Conservation (phyloP, 2,888 invertebrate species). For the Pristionchus exspectatus region DNA sequence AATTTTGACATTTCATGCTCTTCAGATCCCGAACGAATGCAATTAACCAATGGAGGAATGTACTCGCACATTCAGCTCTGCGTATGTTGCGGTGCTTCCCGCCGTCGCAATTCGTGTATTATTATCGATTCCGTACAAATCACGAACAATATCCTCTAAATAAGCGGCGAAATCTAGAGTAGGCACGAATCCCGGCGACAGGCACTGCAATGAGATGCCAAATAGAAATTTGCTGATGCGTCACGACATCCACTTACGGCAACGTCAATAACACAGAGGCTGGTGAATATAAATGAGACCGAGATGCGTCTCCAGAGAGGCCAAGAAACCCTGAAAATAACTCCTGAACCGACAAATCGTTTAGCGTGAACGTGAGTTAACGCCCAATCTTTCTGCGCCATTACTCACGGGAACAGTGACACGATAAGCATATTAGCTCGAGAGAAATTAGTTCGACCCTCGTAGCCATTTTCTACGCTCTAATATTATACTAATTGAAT, state of each 20-base stretch:
- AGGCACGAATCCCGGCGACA: neutral
- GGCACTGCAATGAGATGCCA: neutral
- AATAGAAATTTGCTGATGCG: no score
- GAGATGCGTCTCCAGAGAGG: neutral
- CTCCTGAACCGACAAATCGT: neutral
- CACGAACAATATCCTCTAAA: neutral
- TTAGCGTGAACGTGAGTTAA: neutral
- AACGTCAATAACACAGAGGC: neutral
- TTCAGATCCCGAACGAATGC: no score
- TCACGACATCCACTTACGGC: no score
- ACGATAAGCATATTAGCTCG: no score
- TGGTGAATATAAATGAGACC: constrained; percentile 1
- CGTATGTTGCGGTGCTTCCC: neutral
- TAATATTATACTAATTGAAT: no score
- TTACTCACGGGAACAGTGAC: no score
- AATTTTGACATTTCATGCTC: no score
- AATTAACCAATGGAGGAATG: no score
- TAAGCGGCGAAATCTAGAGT: neutral
- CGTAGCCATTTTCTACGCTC: no score
- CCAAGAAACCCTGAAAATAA: neutral
- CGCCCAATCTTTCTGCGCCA: neutral
- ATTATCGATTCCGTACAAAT: neutral
- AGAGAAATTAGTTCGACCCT: no score
- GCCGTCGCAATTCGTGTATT: neutral
- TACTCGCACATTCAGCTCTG: neutral